These are phyloP conservation scores for Fissipunctia ypsillon DNA, from an alignment of 2,888 invertebrate species.

Conservation along the genomic window DNA sequence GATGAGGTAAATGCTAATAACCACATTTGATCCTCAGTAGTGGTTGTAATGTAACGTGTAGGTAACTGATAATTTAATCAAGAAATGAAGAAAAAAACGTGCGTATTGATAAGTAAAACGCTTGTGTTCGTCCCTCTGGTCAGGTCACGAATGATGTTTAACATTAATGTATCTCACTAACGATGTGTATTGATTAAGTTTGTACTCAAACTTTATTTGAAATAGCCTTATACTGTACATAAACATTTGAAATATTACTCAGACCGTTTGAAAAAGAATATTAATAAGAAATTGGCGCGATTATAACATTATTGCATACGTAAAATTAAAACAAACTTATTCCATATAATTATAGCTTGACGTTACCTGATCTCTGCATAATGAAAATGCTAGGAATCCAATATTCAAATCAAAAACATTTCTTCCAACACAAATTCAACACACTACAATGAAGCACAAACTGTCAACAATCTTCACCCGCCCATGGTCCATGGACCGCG, in stretches of 20 bases:
- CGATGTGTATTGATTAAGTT: constrained; percentile 1
- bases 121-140: constrained; percentile 7
- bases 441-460: constrained; percentile 75
- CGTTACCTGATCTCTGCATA: constrained; percentile 89
- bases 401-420: constrained; percentile 86
- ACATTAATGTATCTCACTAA: background rate
- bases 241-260: constrained; percentile 54
- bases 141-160: constrained; percentile 1
- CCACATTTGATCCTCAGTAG: background rate
- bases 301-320: constrained; percentile 47
- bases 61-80: background rate
- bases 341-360: constrained; percentile 46
- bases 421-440: constrained; percentile 80
- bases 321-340: constrained; percentile 4
- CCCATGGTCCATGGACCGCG: constrained; percentile 84
- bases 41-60: background rate
- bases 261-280: constrained; percentile 36
- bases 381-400: constrained; percentile 76
- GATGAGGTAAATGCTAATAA: background rate
- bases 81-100: background rate
- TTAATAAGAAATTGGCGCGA: constrained; percentile 68
- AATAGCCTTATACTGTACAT: background rate
- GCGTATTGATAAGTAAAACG: background rate
- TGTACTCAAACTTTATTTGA: constrained; percentile 5
- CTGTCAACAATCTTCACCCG: constrained; percentile 87